These are phyloP conservation scores for Cetonia aurata DNA, from an alignment of 2,888 invertebrate genomes.

Conservation along the genomic window DNA sequence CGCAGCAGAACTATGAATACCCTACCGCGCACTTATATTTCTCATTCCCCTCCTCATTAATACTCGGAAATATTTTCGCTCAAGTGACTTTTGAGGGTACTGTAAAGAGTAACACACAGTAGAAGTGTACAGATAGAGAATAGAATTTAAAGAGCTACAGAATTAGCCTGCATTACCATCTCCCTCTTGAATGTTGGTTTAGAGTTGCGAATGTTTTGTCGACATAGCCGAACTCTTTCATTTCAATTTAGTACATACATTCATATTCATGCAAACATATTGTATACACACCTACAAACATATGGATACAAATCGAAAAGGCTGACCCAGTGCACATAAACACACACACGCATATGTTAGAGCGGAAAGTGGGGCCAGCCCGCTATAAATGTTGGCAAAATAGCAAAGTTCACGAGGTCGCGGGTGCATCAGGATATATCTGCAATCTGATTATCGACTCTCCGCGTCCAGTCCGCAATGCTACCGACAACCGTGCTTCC, in stretches of 20 bases:
- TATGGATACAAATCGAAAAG: conserved; percentile 25
- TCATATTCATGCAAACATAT: neutral
- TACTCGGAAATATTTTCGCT: no score
- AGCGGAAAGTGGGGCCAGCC: conserved; percentile 43
- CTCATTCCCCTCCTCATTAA: no score
- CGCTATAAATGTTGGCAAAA: conserved; percentile 45
- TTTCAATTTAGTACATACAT: conserved; percentile 15
- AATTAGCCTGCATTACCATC: conserved; percentile 5
- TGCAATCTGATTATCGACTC: conserved; percentile 51
- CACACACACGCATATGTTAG: conserved; percentile 32
- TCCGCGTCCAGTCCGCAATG: conserved; percentile 42
- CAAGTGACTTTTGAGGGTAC: no score
- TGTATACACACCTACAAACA: neutral
- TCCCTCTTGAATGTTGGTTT: conserved; percentile 12
- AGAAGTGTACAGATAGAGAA: no score
- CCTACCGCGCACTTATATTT: no score
- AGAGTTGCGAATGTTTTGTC: conserved; percentile 18
- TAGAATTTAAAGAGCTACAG: no score
- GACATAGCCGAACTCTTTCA: conserved; percentile 14
- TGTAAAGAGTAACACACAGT: no score
- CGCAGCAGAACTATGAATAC: no score
- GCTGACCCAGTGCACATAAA: neutral
- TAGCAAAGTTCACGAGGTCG: conserved; percentile 53
- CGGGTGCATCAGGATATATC: conserved; percentile 50
- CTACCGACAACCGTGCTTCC: conserved; percentile 40